Evolutionary conservation across 2,888 invertebrate genomes (phyloP), one percentile per base, ranked within the genome.

Genomic region (Hyposoter dolosus): DNA sequence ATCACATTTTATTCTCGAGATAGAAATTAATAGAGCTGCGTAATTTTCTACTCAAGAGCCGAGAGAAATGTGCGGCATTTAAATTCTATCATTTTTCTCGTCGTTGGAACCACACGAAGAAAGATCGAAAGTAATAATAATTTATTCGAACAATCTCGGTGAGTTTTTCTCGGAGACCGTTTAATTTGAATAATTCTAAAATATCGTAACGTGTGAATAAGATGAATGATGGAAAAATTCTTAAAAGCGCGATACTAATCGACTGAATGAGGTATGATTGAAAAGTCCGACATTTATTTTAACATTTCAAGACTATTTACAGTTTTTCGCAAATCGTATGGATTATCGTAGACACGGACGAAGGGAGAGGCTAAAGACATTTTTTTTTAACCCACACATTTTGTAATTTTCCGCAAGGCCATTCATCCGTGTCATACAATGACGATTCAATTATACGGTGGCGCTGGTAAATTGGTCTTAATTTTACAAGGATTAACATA

Each of bases 391-490:
- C 9, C 3, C 68, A 28, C 50, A 19, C 47, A 45, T 50, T 63
- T 10, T 56, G 72, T 35, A 45, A 23, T 82, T 79, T 80, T 40
- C 17, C 9, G 12, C n/a, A 47, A n/a, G 47, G 79, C 56, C 45
- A 77, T 86, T 56, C 66, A 45, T 83, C 43, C 83, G 50, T 40
- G 28, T 23, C 47, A 68, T 53, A 47, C 68, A 56, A 28, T 45
- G 80, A 80, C 82, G 47, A 85, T 85, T 85, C 77, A 88, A 88
- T 88, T 85, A 87, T 45, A 56, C 74, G 60, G 68, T 28, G 80
- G 68, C 72, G 83, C 74, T 77, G 83, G 74, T 63, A 88, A 87
- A 88, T 84, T 82, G 66, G 81, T 88, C 80, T 83, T 87, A 88
- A 87, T 88, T 85, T 66, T n/a, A 71, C 68, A 72, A 77, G 43